These are phyloP conservation scores for Clavelina lepadiformis DNA, from an alignment of 23 tunicate species.

Conservation along the genomic window DNA sequence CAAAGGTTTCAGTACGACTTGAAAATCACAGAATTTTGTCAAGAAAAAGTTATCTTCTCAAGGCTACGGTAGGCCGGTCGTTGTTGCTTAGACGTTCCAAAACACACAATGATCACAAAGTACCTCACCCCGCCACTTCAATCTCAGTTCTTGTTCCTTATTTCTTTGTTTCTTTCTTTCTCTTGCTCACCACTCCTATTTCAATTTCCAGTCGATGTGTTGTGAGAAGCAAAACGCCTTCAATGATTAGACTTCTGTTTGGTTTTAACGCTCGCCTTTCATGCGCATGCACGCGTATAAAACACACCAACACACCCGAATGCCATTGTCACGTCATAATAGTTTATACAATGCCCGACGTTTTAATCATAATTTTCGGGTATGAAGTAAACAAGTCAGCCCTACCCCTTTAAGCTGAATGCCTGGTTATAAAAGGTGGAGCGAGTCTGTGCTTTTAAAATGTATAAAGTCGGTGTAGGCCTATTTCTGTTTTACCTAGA, in stretches of 20 bases:
- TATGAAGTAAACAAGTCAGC: no score
- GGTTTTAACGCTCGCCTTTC: not conserved
- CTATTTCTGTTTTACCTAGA: no score
- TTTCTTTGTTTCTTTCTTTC: conserved; percentile 16
- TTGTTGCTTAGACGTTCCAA: no score
- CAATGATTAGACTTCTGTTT: not conserved
- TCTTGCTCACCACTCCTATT: conserved; percentile 21
- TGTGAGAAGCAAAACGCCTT: conserved; percentile 13
- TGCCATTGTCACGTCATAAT: conserved; percentile 9
- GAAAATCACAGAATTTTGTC: no score
- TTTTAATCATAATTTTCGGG: no score
- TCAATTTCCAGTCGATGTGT: not conserved
- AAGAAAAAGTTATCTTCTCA: no score
- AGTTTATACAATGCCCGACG: not conserved
- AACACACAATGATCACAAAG: conserved; percentile 26
- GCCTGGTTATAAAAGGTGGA: no score
- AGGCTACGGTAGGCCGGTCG: no score
- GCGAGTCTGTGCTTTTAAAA: no score
- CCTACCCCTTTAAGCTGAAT: no score
- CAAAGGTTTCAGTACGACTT: no score
- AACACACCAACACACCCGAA: conserved; percentile 6
- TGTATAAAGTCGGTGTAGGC: no score
- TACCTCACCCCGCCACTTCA: conserved; percentile 22
- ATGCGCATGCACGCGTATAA: conserved; percentile 23
- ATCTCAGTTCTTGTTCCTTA: not conserved